A percentile compares a stretch with the other conserved stretches of the same genome.
Conservation (phyloP, 1,140 invertebrate genomes). For the Temnothorax curvispinosus region DNA sequence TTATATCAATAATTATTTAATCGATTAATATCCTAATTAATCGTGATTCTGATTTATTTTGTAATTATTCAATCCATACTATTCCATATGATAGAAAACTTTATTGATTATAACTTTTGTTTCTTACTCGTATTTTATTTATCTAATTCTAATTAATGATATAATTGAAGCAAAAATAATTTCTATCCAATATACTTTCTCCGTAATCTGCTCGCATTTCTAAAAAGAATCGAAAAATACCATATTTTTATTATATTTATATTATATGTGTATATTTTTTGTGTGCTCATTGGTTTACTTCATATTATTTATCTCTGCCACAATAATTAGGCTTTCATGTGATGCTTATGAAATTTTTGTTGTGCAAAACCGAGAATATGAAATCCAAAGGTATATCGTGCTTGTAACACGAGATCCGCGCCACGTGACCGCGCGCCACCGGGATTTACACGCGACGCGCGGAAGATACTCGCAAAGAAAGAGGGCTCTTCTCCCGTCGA, state of each 20-base stretch:
- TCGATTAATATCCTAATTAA: not conserved
- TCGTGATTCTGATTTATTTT: not conserved
- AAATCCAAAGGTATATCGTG: not conserved
- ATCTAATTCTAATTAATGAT: not conserved
- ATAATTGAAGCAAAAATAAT: not conserved
- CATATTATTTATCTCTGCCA: not conserved
- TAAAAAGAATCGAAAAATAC: not conserved
- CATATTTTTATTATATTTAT: too few relatives aligned
- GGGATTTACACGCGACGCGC: not conserved
- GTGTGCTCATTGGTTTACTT: not conserved
- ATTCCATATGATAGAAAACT: not conserved
- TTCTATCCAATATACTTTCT: not conserved
- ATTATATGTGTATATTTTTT: not conserved
- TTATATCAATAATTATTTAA: conserved; percentile 21
- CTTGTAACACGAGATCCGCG: too few relatives aligned
- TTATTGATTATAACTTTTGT: not conserved
- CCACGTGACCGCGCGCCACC: not conserved
- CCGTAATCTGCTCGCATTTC: not conserved
- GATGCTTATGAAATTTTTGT: not conserved
- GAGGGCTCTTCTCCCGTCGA: not conserved
- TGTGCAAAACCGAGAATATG: not conserved
- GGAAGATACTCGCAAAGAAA: not conserved
- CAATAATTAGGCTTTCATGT: not conserved
- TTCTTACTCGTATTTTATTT: not conserved
- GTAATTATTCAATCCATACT: not conserved